phyloP scores from a whole-genome alignment of 2,888 invertebrate genomes.

The Spicauda simplicius region DNA sequence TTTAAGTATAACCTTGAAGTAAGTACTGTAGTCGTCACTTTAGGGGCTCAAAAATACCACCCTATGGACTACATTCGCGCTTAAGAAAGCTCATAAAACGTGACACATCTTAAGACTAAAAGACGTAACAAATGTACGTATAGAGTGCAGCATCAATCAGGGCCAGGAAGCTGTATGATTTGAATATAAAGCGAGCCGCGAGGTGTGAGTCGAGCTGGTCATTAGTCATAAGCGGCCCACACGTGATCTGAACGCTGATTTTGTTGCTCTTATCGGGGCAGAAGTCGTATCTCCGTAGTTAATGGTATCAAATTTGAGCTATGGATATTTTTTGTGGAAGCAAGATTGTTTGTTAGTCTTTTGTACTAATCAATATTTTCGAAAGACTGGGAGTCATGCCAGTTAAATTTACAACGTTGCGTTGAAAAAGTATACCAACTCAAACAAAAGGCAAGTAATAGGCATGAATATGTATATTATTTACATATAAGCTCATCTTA shows the following conservation, averaged over 20 bases:
- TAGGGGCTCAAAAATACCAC: too few relatives aligned
- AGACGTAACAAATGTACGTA: conserved; percentile 71
- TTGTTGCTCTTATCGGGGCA: conserved; percentile 50
- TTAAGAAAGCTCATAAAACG: conserved; percentile 20
- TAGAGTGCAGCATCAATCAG: conserved; percentile 83
- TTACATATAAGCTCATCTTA: too few relatives aligned
- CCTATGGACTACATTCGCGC: neutral
- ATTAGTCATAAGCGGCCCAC: conserved; percentile 78
- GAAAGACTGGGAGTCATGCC: too few relatives aligned
- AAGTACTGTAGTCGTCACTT: neutral
- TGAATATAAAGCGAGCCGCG: conserved; percentile 75
- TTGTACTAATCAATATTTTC: too few relatives aligned
- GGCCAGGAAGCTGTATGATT: conserved; percentile 79
- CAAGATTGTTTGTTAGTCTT: too few relatives aligned
- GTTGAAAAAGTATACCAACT: too few relatives aligned
- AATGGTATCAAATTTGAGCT: neutral
- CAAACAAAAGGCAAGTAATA: too few relatives aligned
- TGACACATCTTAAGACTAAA: conserved; percentile 52
- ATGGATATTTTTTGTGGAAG: too few relatives aligned
- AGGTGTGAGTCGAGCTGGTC: conserved; percentile 71
- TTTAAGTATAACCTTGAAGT: too few relatives aligned
- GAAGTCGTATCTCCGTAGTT: conserved; percentile 14
- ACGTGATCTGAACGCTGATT: conserved; percentile 71
- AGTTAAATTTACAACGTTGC: too few relatives aligned
- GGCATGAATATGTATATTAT: too few relatives aligned